Percentiles rank a stretch among this genome's conserved stretches.
Evolutionary conservation across 1,140 invertebrate species (phyloP).

Genomic region (Eriosoma lanigerum): DNA sequence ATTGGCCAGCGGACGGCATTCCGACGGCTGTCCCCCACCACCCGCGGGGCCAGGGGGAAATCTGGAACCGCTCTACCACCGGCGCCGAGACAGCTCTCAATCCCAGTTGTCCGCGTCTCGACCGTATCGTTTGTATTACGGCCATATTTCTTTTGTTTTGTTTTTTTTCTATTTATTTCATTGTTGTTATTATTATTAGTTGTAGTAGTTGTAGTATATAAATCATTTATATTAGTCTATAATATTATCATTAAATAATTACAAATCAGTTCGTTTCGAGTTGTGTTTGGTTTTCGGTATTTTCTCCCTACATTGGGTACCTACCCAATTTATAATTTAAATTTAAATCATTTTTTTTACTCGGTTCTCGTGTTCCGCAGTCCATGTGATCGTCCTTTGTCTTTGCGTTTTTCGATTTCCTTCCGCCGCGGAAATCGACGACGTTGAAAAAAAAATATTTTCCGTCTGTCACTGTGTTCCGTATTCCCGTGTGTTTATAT

Average conservation of each 20-base stretch:
- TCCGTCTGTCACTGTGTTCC: neutral
- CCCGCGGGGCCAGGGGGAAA: slow-evolving; percentile 26
- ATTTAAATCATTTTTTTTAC: neutral
- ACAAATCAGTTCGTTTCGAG: neutral
- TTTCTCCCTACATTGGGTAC: neutral
- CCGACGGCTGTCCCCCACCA: slow-evolving; percentile 40
- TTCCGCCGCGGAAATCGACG: neutral
- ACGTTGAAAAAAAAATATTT: neutral
- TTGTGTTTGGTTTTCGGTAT: neutral
- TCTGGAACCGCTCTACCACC: slow-evolving; percentile 49
- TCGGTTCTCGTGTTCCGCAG: neutral
- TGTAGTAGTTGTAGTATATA: neutral
- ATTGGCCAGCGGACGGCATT: slow-evolving; percentile 45
- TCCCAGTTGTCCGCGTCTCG: slow-evolving; percentile 51
- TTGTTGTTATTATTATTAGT: slow-evolving; percentile 42
- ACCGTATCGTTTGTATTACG: slow-evolving; percentile 41
- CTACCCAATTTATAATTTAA: too few relatives aligned
- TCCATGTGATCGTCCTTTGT: neutral
- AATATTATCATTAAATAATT: neutral
- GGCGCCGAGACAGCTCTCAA: slow-evolving; percentile 50
- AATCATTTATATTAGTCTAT: neutral
- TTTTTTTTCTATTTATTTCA: slow-evolving; percentile 37
- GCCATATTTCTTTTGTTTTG: slow-evolving; percentile 48
- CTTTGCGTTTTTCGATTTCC: neutral
- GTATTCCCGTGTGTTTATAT: neutral